These are phyloP conservation scores for Nebria salina DNA, from an alignment of 2,888 invertebrate species.

Conservation along the genomic window DNA sequence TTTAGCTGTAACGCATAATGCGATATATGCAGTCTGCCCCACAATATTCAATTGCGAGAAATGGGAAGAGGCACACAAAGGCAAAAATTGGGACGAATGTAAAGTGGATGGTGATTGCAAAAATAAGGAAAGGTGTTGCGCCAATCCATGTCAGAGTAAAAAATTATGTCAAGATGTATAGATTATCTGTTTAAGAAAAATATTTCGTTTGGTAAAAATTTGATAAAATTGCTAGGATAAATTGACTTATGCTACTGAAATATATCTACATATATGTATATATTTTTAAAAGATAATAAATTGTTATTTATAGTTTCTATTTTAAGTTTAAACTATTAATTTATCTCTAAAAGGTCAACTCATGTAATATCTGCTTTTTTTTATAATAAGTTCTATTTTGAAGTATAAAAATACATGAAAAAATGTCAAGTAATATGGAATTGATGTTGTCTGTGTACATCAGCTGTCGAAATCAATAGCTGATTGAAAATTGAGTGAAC, in stretches of 20 bases:
- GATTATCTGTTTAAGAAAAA: neutral
- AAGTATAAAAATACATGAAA: neutral
- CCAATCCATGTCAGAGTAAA: neutral
- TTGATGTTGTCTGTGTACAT: neutral
- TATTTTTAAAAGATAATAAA: too few species aligned
- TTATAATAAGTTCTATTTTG: too few species aligned
- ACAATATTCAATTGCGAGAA: neutral
- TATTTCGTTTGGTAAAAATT: too few species aligned
- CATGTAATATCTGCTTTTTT: too few species aligned
- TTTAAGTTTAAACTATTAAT: too few species aligned
- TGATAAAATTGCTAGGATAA: too few species aligned
- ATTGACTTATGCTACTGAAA: too few species aligned
- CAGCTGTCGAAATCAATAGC: neutral
- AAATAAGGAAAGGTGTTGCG: neutral
- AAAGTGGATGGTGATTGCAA: neutral
- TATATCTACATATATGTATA: too few species aligned
- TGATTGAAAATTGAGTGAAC: neutral
- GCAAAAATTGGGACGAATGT: neutral
- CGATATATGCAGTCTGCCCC: neutral
- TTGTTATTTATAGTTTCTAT: too few species aligned
- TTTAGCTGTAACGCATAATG: neutral
- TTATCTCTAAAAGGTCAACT: too few species aligned
- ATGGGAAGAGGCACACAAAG: neutral
- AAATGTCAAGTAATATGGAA: neutral
- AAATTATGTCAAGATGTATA: neutral